phyloP scores from a whole-genome alignment of 2,113 vertebrate species.

The Lepus europaeus region DNA sequence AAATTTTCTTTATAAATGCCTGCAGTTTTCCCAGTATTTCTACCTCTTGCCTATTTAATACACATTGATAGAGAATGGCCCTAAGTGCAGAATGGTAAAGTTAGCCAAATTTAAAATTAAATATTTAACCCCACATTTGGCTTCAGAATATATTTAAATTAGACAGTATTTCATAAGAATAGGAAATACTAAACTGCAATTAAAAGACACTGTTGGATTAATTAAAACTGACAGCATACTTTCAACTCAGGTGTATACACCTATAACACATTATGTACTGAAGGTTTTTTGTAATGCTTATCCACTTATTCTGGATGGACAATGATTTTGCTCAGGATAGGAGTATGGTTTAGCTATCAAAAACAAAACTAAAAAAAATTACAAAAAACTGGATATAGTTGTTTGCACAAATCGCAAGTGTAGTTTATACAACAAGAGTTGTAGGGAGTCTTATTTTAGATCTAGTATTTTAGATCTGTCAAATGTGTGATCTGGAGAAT shows the following conservation, averaged over 20 bases:
- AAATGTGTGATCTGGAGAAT: slow-evolving; percentile 45
- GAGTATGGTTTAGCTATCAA: slow-evolving; percentile 44
- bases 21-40: slow-evolving; percentile 31
- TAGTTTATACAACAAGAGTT: slow-evolving; percentile 13
- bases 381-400: slow-evolving; percentile 25
- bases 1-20: slow-evolving; percentile 43
- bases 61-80: slow-evolving; percentile 31
- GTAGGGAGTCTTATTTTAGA: slow-evolving; percentile 38
- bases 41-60: slow-evolving; percentile 27
- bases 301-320: slow-evolving; percentile 45
- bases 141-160: slow-evolving; percentile 67
- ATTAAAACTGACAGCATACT: slow-evolving; percentile 54
- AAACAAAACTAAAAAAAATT: background rate
- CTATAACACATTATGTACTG: background rate
- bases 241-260: slow-evolving; percentile 29
- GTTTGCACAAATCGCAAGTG: slow-evolving; percentile 39
- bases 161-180: slow-evolving; percentile 48
- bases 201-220: slow-evolving; percentile 51
- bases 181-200: slow-evolving; percentile 10
- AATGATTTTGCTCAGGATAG: slow-evolving; percentile 26
- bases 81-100: slow-evolving; percentile 23
- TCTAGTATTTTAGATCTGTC: slow-evolving; percentile 68
- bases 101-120: slow-evolving; percentile 60
- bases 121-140: slow-evolving; percentile 15
- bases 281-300: background rate